Evolutionary conservation across 2,113 vertebrate genomes (phyloP), one percentile per base, ranked within the genome.

Genomic region (Mesoclemmys tuberculata): DNA sequence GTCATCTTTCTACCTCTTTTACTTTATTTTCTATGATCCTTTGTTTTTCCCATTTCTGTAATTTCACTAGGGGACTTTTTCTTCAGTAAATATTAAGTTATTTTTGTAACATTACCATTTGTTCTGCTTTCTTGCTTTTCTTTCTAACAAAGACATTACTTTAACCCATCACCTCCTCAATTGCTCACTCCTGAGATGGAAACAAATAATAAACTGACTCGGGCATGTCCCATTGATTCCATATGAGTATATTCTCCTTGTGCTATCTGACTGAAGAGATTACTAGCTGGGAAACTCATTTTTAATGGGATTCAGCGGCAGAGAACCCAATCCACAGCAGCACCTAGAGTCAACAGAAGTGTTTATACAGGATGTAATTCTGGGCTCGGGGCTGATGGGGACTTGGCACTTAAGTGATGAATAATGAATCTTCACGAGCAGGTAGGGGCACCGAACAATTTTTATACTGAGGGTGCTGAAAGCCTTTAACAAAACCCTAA

Each of bases 81-180:
- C 7, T 46, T 90, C 84, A 88, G 79, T 14, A 86, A 71, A 88
- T 77, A 27, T 77, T 2, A 46, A 77, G 12, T 27, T 44, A 61
- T 92, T 51, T 46, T 46, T 35, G 49, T 56, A 31, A 46, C 46
- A 90, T 88, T 79, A 84, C 0, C 2, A 52, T 51, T 87, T 58
- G 8, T 35, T 44, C 85, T 55, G 16, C 2, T 2, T 41, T 84
- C 5, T 71, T 41, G 7, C 1, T 48, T 18, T n/a, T 14, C 31
- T 71, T 78, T 82, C 27, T 6, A 8, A 80, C 31, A 74, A 64
- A 85, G 26, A 14, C n/a, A 85, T 89, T 75, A 84, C 75, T 92
- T 97, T 95, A 96, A 96, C 95, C 88, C 93, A 87, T 64, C 35
- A n/a, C 55, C 88, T 95, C 77, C 93, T 12, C 48, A 75, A 26